Evolutionary conservation across 2,113 vertebrate genomes (phyloP).

Genomic region (Sinocyclocheilus anshuiensis): DNA sequence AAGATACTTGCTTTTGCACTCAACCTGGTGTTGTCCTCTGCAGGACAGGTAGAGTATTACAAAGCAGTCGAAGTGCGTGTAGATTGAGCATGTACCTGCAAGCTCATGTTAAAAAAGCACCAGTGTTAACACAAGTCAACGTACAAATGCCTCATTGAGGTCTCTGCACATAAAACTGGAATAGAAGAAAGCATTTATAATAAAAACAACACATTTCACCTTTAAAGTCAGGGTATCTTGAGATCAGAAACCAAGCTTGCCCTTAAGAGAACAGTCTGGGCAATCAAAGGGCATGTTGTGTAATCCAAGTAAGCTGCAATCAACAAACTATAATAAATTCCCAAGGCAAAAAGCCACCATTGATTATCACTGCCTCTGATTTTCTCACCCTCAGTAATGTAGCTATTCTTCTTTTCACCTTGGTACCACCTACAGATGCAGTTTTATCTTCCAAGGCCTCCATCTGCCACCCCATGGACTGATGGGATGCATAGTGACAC

Average conservation of each 20-base stretch:
- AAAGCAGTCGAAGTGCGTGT: not conserved
- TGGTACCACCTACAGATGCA: not conserved
- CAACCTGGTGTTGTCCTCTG: not conserved
- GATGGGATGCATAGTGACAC: slow-evolving; percentile 49
- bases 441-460: slow-evolving; percentile 14
- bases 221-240: not conserved
- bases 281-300: not conserved
- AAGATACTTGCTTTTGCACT: not conserved
- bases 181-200: not conserved
- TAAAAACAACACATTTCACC: not conserved
- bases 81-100: not conserved
- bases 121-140: not conserved
- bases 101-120: not conserved
- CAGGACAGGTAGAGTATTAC: not conserved
- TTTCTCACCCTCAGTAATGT: not conserved
- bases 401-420: slow-evolving; percentile 3
- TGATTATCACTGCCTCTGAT: not conserved
- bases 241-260: not conserved
- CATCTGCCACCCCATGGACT: slow-evolving; percentile 15
- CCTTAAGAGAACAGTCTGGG: slow-evolving; percentile 6
- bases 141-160: not conserved
- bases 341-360: not conserved
- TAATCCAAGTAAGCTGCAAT: not conserved
- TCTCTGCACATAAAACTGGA: not conserved
- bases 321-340: slow-evolving; percentile 18